Conservation (phyloP, 2,797 vertebrate genomes). For the Tauraco hartlaubi region DNA sequence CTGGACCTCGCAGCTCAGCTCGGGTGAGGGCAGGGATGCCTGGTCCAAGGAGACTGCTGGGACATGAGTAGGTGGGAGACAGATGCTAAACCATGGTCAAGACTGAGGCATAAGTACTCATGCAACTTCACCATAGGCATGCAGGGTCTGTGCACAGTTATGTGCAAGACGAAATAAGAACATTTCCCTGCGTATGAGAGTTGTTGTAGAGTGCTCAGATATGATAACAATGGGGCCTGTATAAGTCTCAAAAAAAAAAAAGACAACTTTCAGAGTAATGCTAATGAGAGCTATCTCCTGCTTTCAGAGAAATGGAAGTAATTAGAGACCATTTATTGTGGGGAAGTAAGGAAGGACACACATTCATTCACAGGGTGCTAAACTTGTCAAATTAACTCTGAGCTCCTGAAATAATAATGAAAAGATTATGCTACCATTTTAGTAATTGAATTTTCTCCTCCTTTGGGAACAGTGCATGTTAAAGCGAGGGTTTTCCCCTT, state of each 20-base stretch:
- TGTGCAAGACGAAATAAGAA: background rate
- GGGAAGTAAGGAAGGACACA: background rate
- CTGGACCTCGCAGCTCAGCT: background rate
- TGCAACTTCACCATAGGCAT: accelerated
- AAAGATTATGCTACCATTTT: background rate
- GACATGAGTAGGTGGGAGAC: background rate
- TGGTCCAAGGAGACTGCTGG: background rate
- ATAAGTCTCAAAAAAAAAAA: background rate
- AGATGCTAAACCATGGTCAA: accelerated
- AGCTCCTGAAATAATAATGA: constrained; percentile 35
- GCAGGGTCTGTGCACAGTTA: background rate
- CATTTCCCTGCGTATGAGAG: background rate
- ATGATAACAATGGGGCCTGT: background rate
- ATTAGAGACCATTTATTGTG: background rate
- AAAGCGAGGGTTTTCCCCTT: background rate
- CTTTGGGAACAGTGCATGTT: background rate
- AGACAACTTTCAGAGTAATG: background rate
- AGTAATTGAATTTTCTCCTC: constrained; percentile 33
- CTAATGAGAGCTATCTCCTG: background rate
- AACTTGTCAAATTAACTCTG: constrained; percentile 41
- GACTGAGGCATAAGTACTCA: background rate
- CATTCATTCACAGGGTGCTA: background rate
- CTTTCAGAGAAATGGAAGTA: background rate
- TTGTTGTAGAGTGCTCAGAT: background rate
- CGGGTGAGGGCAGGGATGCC: background rate